Evolutionary conservation across 2,113 vertebrate species (phyloP).

Genomic region (Microtus oregoni): DNA sequence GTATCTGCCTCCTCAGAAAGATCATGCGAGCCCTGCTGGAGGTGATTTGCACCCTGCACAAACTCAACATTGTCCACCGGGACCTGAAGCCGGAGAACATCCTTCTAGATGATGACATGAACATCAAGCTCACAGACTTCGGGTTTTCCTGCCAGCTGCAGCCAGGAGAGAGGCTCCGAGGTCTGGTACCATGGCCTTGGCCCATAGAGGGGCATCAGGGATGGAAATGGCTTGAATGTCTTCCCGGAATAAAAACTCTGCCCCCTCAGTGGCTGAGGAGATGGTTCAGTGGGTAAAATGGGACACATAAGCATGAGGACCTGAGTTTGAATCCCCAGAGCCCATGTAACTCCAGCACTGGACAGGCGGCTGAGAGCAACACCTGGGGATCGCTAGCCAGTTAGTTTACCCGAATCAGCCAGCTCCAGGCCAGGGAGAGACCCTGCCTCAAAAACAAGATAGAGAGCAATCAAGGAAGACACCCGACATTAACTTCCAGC

Average conservation of each 20-base stretch:
- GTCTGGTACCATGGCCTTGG: conserved; percentile 77
- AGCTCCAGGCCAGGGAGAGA: background rate
- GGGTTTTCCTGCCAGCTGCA: conserved; percentile 94
- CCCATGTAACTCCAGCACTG: background rate
- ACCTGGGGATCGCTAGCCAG: background rate
- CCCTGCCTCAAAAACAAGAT: background rate
- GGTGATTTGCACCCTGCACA: conserved; percentile 94
- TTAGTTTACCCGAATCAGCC: background rate
- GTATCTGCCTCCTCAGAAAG: conserved; percentile 86
- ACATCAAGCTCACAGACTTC: conserved; percentile 98
- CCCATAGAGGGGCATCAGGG: background rate
- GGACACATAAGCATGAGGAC: background rate
- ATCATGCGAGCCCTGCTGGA: conserved; percentile 96
- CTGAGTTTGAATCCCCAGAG: background rate
- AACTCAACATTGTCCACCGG: conserved; percentile 95
- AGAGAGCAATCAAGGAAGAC: background rate
- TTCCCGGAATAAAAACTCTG: background rate
- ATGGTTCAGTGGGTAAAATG: background rate
- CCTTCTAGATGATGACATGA: conserved; percentile 96
- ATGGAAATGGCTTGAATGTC: background rate
- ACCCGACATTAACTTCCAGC: background rate
- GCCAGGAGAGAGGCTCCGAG: conserved; percentile 91
- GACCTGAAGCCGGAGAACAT: conserved; percentile 99
- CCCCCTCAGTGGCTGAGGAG: background rate
- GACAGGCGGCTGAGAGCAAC: too few species aligned